phyloP scores from a whole-genome alignment of 2,888 invertebrate species.

The Ischnura elegans region DNA sequence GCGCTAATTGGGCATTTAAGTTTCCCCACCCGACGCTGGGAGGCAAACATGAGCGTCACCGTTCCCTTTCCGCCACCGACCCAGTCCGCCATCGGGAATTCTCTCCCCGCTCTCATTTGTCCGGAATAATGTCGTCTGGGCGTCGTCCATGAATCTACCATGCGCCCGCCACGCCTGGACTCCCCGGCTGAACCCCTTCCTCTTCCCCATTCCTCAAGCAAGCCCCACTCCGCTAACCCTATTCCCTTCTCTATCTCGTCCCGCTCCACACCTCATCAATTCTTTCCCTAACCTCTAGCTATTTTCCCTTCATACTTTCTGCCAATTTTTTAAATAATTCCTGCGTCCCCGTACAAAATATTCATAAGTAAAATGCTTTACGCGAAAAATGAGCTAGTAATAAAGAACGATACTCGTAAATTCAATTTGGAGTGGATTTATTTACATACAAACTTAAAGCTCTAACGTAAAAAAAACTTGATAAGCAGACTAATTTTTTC shows the following conservation, averaged over 20 bases:
- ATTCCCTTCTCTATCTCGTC: not conserved
- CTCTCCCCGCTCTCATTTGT: slow-evolving; percentile 3
- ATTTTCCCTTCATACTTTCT: no score
- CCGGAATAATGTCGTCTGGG: slow-evolving; percentile 26
- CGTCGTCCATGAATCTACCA: not conserved
- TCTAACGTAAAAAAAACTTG: no score
- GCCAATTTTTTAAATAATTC: no score
- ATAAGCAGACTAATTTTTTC: no score
- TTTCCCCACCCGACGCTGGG: not conserved
- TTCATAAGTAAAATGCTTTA: no score
- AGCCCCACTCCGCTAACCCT: not conserved
- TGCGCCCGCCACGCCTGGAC: not conserved
- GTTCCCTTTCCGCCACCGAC: not conserved
- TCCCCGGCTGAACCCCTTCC: not conserved
- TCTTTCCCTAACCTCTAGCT: not conserved
- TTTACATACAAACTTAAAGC: no score
- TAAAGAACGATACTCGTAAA: no score
- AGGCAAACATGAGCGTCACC: not conserved
- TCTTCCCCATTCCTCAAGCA: not conserved
- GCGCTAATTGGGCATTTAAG: not conserved
- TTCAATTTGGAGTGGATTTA: no score
- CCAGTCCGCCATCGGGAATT: not conserved
- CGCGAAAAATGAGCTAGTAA: no score
- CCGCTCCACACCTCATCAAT: not conserved
- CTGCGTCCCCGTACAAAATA: no score